Evolutionary conservation across 1,140 invertebrate species (phyloP).

Genomic region (Heliconius hewitsoni): DNA sequence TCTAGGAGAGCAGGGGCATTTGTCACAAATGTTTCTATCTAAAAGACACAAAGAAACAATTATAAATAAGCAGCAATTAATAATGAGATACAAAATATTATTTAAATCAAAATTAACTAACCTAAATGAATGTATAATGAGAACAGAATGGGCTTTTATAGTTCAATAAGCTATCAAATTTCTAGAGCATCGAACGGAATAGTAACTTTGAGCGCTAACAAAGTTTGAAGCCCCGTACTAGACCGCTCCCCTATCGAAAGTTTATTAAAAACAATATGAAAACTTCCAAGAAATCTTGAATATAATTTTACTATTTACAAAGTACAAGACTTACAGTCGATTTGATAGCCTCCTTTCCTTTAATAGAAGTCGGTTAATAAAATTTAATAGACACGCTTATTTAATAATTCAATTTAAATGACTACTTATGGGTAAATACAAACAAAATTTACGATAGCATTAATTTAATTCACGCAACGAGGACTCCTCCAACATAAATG

Average conservation of each 20-base stretch:
- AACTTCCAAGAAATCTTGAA: not conserved
- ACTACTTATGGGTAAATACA: not conserved
- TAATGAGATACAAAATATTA: not conserved
- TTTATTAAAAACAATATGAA: conserved; percentile 1
- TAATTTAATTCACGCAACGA: conserved; percentile 56
- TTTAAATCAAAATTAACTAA: not conserved
- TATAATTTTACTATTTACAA: not conserved
- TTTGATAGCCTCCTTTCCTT: too few relatives aligned
- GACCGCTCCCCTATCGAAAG: conserved; percentile 29
- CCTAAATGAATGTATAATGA: conserved; percentile 32
- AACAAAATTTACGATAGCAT: conserved; percentile 51
- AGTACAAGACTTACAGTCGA: not conserved
- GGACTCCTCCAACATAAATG: conserved; percentile 35
- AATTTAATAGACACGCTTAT: not conserved
- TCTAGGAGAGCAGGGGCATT: not conserved
- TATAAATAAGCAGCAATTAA: too few relatives aligned
- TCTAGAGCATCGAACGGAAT: conserved; percentile 38
- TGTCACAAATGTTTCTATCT: not conserved
- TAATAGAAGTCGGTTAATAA: too few relatives aligned
- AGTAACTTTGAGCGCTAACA: conserved; percentile 34
- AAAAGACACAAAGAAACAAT: not conserved
- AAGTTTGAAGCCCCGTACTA: conserved; percentile 41
- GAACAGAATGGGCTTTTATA: conserved; percentile 29
- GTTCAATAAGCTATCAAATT: conserved; percentile 46
- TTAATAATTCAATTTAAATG: not conserved